These are phyloP conservation scores for Torymus aiolomorphi DNA, from an alignment of 2,888 invertebrate genomes.

Conservation along the genomic window DNA sequence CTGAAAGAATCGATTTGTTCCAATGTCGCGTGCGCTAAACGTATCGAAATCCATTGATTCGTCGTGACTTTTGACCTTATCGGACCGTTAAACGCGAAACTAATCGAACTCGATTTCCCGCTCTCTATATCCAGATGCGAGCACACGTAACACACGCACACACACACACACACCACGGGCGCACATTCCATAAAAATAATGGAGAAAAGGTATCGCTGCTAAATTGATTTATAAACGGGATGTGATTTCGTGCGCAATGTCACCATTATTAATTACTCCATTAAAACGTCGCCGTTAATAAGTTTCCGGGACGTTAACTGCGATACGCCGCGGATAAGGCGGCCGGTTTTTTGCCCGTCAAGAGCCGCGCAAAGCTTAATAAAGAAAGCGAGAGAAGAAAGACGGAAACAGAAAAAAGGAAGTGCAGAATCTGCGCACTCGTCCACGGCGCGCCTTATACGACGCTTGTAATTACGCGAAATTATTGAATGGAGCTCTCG, in stretches of 20 bases:
- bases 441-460: too few species aligned
- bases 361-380: not conserved
- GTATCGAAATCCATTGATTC: conserved; percentile 39
- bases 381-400: too few species aligned
- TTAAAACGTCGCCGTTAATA: conserved; percentile 44
- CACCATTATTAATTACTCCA: conserved; percentile 44
- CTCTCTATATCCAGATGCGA: not conserved
- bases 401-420: too few species aligned
- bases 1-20: conserved; percentile 56
- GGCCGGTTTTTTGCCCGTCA: not conserved
- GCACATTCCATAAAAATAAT: not conserved
- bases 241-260: not conserved
- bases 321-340: conserved; percentile 40
- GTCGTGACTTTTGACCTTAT: conserved; percentile 44
- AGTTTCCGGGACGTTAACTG: conserved; percentile 39
- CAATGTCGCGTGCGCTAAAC: conserved; percentile 28
- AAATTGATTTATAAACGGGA: conserved; percentile 44
- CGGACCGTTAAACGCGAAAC: conserved; percentile 44
- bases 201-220: conserved; percentile 5
- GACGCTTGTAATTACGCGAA: conserved; percentile 67
- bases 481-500: conserved; percentile 68
- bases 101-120: conserved; percentile 29
- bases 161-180: too few species aligned
- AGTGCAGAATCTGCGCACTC: too few species aligned
- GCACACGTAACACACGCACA: too few species aligned